Conservation (phyloP, 2,888 invertebrate species). For the Ochropleura plecta region DNA sequence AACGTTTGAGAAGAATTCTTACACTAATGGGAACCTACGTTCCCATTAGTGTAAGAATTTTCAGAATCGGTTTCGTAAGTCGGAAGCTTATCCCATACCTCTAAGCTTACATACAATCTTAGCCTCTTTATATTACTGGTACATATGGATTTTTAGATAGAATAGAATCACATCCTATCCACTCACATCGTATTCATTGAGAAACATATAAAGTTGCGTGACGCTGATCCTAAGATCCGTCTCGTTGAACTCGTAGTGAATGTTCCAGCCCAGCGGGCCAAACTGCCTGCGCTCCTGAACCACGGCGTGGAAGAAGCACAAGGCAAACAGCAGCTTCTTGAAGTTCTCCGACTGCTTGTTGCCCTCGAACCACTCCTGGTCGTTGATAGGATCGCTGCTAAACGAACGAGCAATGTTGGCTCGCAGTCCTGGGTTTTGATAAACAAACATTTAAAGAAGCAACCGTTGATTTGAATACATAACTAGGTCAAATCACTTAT, state of each 20-base stretch:
- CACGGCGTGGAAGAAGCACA: constrained; percentile 98
- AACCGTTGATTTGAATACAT: not conserved
- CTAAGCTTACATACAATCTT: not conserved
- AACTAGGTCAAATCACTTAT: not conserved
- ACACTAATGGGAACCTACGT: too few species aligned
- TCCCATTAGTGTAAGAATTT: not conserved
- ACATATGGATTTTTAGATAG: not conserved
- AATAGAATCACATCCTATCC: not conserved
- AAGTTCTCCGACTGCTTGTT: constrained; percentile 94
- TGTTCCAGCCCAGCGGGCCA: constrained; percentile 98
- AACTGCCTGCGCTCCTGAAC: constrained; percentile 97
- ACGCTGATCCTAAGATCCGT: constrained; percentile 97
- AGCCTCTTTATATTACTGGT: not conserved
- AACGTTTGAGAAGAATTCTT: not conserved
- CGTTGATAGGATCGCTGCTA: constrained; percentile 96
- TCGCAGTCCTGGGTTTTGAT: constrained; percentile 87
- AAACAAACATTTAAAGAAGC: not conserved
- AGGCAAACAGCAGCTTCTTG: constrained; percentile 95
- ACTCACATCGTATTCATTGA: constrained; percentile 94
- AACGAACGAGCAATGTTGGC: constrained; percentile 97
- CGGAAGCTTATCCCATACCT: not conserved
- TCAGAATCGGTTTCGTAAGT: not conserved
- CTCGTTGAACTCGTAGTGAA: constrained; percentile 98
- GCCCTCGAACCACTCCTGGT: constrained; percentile 96
- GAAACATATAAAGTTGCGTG: constrained; percentile 96